Base-by-base conservation (phyloP, 1,140 invertebrate species). In the Nebria ingens region DNA sequence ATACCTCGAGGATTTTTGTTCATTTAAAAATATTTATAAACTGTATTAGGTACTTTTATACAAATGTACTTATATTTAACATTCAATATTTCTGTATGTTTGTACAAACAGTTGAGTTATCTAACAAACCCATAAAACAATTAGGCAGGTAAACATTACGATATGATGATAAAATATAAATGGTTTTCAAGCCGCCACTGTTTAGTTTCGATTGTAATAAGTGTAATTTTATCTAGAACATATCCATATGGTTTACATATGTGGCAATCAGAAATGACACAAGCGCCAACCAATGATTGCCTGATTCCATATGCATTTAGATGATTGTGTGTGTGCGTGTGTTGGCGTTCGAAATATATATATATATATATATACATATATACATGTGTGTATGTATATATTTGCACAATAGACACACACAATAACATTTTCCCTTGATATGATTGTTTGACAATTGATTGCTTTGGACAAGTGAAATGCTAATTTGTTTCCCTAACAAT, bases 311-410 rank as follows among this genome's bases (percentile, higher is more conserved):
- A 34, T 34, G n/a, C n/a, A 34, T 6, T 9, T 19, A 49, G 6
- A 49, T 19, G 17, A 15, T 9, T 19, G 19, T 49, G 17, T 19
- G 17, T 15, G 17, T 49, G 42, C 17, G 29, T 34, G 29, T 34
- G n/a, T 34, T 9, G n/a, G n/a, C n/a, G n/a, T 34, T 9, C 9
- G 42, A 49, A 15, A 11, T 17, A 49, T 49, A 11, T 49, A 49
- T 17, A 49, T 49, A 11, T 49, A 49, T 49, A 6, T 49, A 49
- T 17, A 6, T 49, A 49, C 17, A 49, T 49, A 49, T 17, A 49
- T 49, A 49, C 19, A 49, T 49, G 19, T 34, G 25, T 34, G 25
- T 34, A 34, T 34, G 25, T 34, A 34, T 34, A 9, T 34, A 34
- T 9, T 34, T 34, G 6, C 25, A n/a, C 25, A 34, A 9, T 6